phyloP scores from a whole-genome alignment of 2,888 invertebrate genomes.

The Acronicta psi region DNA sequence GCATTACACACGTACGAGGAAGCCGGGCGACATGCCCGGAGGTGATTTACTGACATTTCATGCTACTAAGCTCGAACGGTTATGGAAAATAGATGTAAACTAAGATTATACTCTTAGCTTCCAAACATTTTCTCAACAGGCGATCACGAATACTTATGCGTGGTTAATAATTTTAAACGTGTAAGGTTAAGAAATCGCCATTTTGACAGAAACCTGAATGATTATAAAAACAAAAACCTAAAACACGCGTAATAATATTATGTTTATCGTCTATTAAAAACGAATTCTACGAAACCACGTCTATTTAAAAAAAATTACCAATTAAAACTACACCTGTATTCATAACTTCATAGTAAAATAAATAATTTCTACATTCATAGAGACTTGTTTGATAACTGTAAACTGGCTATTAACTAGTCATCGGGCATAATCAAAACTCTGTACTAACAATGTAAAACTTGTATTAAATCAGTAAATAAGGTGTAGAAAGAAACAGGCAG shows the following conservation, averaged over 20 bases:
- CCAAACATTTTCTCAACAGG: conserved; percentile 41
- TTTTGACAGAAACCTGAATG: neutral
- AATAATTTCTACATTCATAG: conserved; percentile 29
- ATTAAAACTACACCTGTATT: conserved; percentile 9
- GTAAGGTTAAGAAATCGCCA: conserved; percentile 19
- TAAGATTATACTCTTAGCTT: conserved; percentile 51
- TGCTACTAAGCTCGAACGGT: conserved; percentile 59
- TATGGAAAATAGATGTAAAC: conserved; percentile 63
- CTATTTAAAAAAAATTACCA: conserved; percentile 19
- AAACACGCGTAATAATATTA: conserved; percentile 1
- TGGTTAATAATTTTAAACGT: conserved; percentile 1
- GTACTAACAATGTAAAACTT: conserved; percentile 43
- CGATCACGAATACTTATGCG: conserved; percentile 20
- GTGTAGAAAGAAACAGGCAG: conserved; percentile 63
- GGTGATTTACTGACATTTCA: conserved; percentile 82
- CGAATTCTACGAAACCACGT: neutral
- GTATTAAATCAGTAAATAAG: conserved; percentile 63
- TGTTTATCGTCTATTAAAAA: conserved; percentile 5
- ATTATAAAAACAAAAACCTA: conserved; percentile 3
- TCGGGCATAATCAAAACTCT: conserved; percentile 57
- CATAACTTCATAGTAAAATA: conserved; percentile 21
- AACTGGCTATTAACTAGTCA: conserved; percentile 37
- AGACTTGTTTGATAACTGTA: conserved; percentile 31
- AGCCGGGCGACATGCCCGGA: conserved; percentile 81
- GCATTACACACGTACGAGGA: conserved; percentile 87